Base-by-base conservation (phyloP, 1,140 invertebrate species). In the Stegodyphus dumicola region DNA sequence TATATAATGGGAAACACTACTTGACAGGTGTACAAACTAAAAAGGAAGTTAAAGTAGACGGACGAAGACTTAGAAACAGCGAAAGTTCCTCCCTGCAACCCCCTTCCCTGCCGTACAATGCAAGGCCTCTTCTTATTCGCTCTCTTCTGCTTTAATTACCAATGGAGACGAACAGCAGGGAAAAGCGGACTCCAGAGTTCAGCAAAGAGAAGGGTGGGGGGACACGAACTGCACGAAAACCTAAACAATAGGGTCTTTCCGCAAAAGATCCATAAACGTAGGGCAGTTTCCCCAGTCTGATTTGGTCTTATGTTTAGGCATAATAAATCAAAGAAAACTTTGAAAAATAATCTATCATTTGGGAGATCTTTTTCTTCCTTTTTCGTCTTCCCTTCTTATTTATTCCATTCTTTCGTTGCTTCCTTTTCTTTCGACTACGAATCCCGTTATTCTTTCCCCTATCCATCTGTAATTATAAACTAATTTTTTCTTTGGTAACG, bases 301-400 rank as follows among this genome's bases (percentile, higher is more conserved):
- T 85, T 85, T 56, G 65, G 65, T 64, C 84, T 86, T 86, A 67
- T 78, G 56, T 86, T 86, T 78, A 65, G 76, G 75, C 76, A 78
- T 67, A 86, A 86, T 86, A 86, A 86, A 86, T 86, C 84, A 86
- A 86, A 86, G 84, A 86, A 86, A 86, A 86, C 75, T 86, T 85
- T 86, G 66, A 65, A 86, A 86, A 86, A 86, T 86, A 86, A 86
- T 86, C 76, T 86, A 86, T 86, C 84, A 86, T 78, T 85, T 86
- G 84, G 56, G 73, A 86, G 75, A 86, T 52, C 49, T 86, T 86
- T 85, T 77, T 65, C 15, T 66, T 77, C 13, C 13, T 51, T 60
- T 70, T 85, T 18, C 11, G 48, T 76, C 51, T 85, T 85, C 52
- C 48, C 15, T 74, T 77, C 69, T 73, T 69, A 49, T 65, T 66